These are phyloP conservation scores for Tipula helvola DNA, from an alignment of 2,888 invertebrate genomes.

Conservation along the genomic window DNA sequence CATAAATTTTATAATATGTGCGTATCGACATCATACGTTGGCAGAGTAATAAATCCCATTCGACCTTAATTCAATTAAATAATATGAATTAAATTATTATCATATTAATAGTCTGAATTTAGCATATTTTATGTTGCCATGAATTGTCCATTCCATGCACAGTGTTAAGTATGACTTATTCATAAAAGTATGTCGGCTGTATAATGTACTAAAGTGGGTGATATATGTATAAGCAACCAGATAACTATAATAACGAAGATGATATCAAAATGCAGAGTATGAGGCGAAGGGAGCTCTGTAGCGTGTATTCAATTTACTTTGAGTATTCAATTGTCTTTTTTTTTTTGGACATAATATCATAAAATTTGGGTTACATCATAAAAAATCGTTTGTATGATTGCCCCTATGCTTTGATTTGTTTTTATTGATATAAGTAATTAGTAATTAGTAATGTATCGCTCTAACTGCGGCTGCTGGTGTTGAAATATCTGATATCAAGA, in stretches of 20 bases:
- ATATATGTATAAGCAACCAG: not conserved
- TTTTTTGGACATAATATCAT: not conserved
- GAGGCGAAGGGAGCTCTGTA: not conserved
- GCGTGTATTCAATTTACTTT: not conserved
- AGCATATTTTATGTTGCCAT: not conserved
- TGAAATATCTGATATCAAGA: no score
- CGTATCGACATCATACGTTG: not conserved
- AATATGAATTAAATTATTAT: not conserved
- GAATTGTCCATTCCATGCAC: not conserved
- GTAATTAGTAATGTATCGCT: no score
- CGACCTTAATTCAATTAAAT: conserved; percentile 10
- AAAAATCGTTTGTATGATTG: not conserved
- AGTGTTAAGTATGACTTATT: not conserved
- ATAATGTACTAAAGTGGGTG: not conserved
- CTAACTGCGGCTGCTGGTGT: no score
- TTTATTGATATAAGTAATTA: not conserved
- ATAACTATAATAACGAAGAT: not conserved
- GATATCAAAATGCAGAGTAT: not conserved
- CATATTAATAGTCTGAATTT: not conserved
- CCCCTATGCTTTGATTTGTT: not conserved
- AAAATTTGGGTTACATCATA: not conserved
- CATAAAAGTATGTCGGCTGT: not conserved
- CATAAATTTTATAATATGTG: not conserved
- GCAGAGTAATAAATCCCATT: conserved; percentile 5
- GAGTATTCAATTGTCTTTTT: not conserved